A percentile compares a stretch with the other conserved stretches of the same genome.
Conservation (phyloP, 2,113 vertebrate genomes). For the Cololabis saira region DNA sequence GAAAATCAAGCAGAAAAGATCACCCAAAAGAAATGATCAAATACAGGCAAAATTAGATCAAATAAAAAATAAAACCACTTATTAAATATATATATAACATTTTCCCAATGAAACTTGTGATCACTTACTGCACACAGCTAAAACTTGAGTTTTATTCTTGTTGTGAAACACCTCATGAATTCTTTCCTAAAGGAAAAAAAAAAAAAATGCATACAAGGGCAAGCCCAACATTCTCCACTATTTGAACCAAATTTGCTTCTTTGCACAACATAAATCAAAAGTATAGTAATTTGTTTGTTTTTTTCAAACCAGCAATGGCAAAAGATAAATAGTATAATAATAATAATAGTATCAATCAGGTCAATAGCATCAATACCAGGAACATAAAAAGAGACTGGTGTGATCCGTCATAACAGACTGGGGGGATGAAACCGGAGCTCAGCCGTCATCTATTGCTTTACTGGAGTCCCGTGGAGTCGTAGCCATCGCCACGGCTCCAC, state of each 20-base stretch:
- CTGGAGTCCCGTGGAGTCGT: conserved; percentile 20
- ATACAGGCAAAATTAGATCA: conserved; percentile 69
- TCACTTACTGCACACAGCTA: conserved; percentile 75
- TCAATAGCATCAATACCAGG: conserved; percentile 74
- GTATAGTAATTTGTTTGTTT: conserved; percentile 69
- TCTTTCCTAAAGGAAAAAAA: conserved; percentile 62
- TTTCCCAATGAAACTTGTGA: conserved; percentile 64
- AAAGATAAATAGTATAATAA: conserved; percentile 82
- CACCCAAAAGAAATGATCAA: conserved; percentile 66
- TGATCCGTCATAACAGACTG: conserved; percentile 59
- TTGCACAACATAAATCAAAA: conserved; percentile 68
- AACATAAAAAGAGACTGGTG: conserved; percentile 63
- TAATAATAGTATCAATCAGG: conserved; percentile 68
- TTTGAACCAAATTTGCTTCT: conserved; percentile 62
- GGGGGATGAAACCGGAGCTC: conserved; percentile 30
- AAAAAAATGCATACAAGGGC: conserved; percentile 60
- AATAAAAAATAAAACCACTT: conserved; percentile 69
- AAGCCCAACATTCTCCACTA: conserved; percentile 71
- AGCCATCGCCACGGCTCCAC: conserved; percentile 13
- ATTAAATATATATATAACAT: conserved; percentile 76
- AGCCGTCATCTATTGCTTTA: conserved; percentile 32
- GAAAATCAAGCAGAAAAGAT: conserved; percentile 73
- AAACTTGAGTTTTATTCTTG: conserved; percentile 70
- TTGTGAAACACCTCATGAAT: conserved; percentile 67
- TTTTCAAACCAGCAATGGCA: conserved; percentile 72